Conservation (phyloP, 1,140 invertebrate species). For the Heliconius nattereri region DNA sequence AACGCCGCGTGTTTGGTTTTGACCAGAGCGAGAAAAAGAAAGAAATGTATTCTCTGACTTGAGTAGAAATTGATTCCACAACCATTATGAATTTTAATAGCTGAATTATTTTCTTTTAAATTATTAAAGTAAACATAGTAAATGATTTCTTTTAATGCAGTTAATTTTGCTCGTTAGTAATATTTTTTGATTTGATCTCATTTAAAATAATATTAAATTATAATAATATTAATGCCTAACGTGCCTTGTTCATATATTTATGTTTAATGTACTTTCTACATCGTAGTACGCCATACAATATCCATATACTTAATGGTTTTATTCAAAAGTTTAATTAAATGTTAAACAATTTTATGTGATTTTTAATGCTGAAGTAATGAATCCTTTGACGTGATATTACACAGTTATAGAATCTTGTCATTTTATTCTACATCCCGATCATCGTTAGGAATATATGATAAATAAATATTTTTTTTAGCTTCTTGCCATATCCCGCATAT, state of each 20-base stretch:
- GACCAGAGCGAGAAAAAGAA: too few relatives aligned
- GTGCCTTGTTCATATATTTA: slow-evolving; percentile 2
- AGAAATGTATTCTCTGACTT: too few relatives aligned
- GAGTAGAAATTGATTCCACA: too few relatives aligned
- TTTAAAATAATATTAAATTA: not conserved
- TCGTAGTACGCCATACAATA: not conserved
- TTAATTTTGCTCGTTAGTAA: not conserved
- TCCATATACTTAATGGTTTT: not conserved
- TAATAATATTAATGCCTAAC: not conserved
- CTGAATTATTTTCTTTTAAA: not conserved
- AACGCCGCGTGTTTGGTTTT: too few relatives aligned
- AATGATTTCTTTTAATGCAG: too few relatives aligned
- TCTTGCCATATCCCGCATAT: too few relatives aligned
- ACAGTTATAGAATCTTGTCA: not conserved
- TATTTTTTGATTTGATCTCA: not conserved
- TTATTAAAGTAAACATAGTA: not conserved
- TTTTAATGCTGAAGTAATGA: not conserved
- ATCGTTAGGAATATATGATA: too few relatives aligned
- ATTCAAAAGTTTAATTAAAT: not conserved
- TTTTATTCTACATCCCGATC: not conserved
- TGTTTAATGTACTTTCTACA: not conserved
- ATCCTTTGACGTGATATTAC: not conserved
- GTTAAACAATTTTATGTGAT: not conserved
- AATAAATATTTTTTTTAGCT: too few relatives aligned
- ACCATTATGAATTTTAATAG: too few relatives aligned